Conservation (phyloP, 2,113 vertebrate genomes). For the Labrus mixtus region DNA sequence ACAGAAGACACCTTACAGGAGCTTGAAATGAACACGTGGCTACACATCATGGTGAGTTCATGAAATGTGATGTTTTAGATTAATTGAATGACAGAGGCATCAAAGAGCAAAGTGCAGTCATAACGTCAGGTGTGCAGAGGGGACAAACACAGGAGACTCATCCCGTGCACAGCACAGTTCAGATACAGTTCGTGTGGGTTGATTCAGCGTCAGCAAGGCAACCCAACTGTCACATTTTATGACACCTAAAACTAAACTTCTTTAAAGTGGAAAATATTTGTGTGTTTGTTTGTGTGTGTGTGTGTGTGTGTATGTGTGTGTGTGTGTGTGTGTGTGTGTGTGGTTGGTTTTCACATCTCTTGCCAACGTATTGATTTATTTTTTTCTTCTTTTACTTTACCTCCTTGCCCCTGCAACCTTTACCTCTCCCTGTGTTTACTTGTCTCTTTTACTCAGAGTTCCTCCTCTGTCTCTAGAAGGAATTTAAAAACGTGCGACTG, state of each 20-base stretch:
- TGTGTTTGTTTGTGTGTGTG: no score
- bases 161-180: slow-evolving; percentile 20
- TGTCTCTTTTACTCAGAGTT: background rate
- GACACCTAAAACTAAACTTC: slow-evolving; percentile 47
- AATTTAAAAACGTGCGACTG: background rate
- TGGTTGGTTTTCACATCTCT: slow-evolving; percentile 3
- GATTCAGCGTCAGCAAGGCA: slow-evolving; percentile 39
- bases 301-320: background rate
- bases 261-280: background rate
- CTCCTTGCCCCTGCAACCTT: slow-evolving; percentile 18
- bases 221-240: slow-evolving; percentile 60
- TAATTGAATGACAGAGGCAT: slow-evolving; percentile 51
- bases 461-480: background rate
- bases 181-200: slow-evolving; percentile 32
- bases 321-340: background rate
- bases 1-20: slow-evolving; percentile 44
- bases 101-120: slow-evolving; percentile 36
- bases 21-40: slow-evolving; percentile 49
- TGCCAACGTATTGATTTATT: slow-evolving; percentile 17
- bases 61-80: slow-evolving; percentile 67
- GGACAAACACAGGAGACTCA: slow-evolving; percentile 11
- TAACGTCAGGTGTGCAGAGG: slow-evolving; percentile 44
- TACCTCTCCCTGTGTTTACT: background rate
- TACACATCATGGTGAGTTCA: slow-evolving; percentile 23
- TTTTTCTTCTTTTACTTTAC: slow-evolving; percentile 4